phyloP scores from a whole-genome alignment of 1,140 invertebrate genomes.

The Saxidomus purpurata region DNA sequence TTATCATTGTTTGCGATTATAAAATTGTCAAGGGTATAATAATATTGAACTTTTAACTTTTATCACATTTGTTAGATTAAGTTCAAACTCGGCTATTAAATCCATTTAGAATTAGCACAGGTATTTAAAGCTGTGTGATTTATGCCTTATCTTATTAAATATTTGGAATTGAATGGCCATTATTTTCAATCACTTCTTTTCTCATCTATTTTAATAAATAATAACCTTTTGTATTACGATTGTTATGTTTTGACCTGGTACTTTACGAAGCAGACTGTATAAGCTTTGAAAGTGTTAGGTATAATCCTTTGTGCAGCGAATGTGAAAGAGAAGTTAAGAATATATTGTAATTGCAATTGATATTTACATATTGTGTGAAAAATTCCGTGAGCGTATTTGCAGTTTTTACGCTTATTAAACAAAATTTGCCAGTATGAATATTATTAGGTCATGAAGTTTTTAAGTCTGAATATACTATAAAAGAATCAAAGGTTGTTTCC shows the following conservation, averaged over 20 bases:
- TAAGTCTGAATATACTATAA: too few species aligned
- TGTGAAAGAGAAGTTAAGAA: background rate
- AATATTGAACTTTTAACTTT: background rate
- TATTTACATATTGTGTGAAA: background rate
- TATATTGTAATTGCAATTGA: background rate
- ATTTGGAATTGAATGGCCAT: background rate
- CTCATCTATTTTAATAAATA: background rate
- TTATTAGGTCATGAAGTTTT: too few species aligned
- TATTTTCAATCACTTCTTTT: background rate
- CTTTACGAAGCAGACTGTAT: background rate
- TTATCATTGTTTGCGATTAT: background rate
- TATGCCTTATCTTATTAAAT: background rate
- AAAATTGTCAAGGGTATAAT: background rate
- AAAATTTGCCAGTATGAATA: too few species aligned
- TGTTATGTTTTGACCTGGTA: background rate
- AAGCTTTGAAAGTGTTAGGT: background rate
- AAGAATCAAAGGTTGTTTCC: too few species aligned
- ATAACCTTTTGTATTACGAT: background rate
- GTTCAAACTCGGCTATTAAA: background rate
- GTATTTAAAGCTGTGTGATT: background rate
- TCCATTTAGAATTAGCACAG: background rate
- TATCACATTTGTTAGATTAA: constrained; percentile 2
- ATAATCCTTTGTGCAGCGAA: background rate
- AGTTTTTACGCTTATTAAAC: too few species aligned
- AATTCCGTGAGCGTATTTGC: too few species aligned